Conservation (phyloP, 2,888 invertebrate species). For the Oxyteleia sp. region DNA sequence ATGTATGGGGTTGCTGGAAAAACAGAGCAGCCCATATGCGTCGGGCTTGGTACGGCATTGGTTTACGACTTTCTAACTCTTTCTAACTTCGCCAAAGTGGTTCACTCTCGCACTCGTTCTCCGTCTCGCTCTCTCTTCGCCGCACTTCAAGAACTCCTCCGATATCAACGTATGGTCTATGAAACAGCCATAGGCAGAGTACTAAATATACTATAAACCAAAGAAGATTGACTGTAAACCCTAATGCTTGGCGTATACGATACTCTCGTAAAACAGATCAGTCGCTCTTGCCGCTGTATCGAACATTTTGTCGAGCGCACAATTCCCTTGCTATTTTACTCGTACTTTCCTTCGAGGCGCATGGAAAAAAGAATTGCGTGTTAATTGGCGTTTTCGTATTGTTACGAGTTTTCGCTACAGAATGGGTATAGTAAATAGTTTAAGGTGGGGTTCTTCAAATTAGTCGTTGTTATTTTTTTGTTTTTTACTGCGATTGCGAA, state of each 20-base stretch:
- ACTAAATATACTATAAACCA: conserved; percentile 83
- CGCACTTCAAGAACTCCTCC: conserved; percentile 40
- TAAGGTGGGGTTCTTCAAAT: too few relatives aligned
- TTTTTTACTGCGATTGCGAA: too few relatives aligned
- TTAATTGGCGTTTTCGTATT: conserved; percentile 3
- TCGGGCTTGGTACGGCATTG: conserved; percentile 47
- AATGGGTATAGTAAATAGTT: too few relatives aligned
- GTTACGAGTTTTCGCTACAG: background rate
- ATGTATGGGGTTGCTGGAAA: conserved; percentile 70
- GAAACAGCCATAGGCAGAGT: conserved; percentile 79
- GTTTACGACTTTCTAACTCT: conserved; percentile 59
- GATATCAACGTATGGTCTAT: conserved; percentile 78
- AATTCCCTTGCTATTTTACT: conserved; percentile 18
- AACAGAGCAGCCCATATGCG: conserved; percentile 66
- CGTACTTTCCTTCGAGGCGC: background rate
- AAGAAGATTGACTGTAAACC: conserved; percentile 80
- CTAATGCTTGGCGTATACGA: conserved; percentile 77
- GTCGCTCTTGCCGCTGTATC: too few relatives aligned
- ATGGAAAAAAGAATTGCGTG: conserved; percentile 4
- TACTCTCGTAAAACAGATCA: conserved; percentile 53
- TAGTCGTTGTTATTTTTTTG: too few relatives aligned
- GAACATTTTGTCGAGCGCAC: too few relatives aligned
- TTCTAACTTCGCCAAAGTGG: conserved; percentile 34
- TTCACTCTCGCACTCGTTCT: conserved; percentile 22
- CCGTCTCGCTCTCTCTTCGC: conserved; percentile 16